phyloP scores from a whole-genome alignment of 2,888 invertebrate species.

The Steinernema hermaphroditum region DNA sequence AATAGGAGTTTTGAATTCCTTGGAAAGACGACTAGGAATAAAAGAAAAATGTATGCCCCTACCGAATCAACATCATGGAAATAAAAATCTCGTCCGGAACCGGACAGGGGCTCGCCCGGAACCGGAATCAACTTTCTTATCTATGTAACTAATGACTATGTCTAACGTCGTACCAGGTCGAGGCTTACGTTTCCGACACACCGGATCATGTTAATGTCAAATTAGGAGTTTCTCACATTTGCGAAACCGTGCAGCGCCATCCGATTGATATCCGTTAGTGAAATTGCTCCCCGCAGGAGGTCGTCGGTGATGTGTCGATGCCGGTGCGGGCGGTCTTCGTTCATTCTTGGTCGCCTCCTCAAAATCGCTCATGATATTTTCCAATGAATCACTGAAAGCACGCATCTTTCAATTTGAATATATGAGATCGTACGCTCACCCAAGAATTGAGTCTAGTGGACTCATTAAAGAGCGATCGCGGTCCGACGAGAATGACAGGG shows the following conservation, averaged over 20 bases:
- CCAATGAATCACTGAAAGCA: constrained; percentile 57
- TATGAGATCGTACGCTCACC: constrained; percentile 34
- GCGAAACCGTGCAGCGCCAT: constrained; percentile 1
- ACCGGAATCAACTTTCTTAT: too few species aligned
- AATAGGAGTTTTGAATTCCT: too few species aligned
- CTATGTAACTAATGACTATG: too few species aligned
- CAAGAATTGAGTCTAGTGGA: constrained; percentile 50
- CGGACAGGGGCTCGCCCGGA: too few species aligned
- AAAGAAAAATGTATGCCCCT: too few species aligned
- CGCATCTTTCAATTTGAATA: not conserved
- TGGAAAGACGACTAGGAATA: too few species aligned
- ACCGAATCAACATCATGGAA: too few species aligned
- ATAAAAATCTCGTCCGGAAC: too few species aligned
- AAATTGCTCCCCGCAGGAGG: constrained; percentile 23
- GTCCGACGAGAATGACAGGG: constrained; percentile 25
- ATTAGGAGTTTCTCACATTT: constrained; percentile 1
- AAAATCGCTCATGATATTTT: constrained; percentile 62
- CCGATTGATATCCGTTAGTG: constrained; percentile 28
- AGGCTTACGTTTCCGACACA: too few species aligned
- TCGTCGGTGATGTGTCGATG: not conserved
- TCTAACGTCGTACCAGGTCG: too few species aligned
- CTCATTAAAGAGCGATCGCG: constrained; percentile 39
- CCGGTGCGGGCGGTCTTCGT: not conserved
- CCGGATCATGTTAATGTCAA: not conserved
- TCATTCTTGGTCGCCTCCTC: constrained; percentile 46